These are phyloP conservation scores for Drosophila acutilabella DNA, from an alignment of 2,888 invertebrate species.

Conservation along the genomic window DNA sequence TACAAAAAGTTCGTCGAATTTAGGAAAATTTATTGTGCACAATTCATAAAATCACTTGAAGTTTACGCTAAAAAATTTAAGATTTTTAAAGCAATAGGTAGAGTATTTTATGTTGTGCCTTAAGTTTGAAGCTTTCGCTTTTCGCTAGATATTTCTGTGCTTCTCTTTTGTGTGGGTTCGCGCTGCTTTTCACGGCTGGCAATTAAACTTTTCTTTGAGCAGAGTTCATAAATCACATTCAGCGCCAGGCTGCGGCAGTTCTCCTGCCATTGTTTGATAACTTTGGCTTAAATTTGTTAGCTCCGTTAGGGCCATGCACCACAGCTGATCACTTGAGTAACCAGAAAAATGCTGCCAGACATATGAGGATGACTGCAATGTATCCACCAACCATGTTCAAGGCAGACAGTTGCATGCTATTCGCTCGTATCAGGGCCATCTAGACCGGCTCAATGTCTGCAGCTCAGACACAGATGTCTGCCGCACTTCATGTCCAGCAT, in stretches of 20 bases:
- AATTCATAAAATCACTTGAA: background rate
- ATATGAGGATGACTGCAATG: constrained; percentile 34
- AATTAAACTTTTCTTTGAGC: constrained; percentile 80
- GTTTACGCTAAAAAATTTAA: fast-evolving
- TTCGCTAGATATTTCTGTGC: constrained; percentile 35
- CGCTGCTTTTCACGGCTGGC: constrained; percentile 79
- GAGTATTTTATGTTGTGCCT: constrained; percentile 19
- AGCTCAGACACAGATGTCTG: constrained; percentile 42
- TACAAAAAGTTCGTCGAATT: background rate
- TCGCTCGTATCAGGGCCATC: constrained; percentile 56
- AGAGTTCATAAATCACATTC: constrained; percentile 80
- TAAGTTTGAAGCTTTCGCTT: constrained; percentile 27
- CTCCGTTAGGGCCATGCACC: constrained; percentile 13
- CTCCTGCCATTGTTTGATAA: constrained; percentile 18
- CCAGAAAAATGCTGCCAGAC: constrained; percentile 53
- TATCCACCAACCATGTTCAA: constrained; percentile 29
- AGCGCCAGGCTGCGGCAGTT: constrained; percentile 61
- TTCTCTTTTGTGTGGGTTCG: constrained; percentile 50
- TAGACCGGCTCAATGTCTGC: constrained; percentile 76
- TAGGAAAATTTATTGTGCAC: background rate
- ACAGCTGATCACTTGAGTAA: constrained; percentile 56
- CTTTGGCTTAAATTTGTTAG: constrained; percentile 50
- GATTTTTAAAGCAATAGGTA: background rate
- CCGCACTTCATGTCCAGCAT: constrained; percentile 44
- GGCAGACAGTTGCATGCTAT: constrained; percentile 32